Base-by-base conservation (phyloP, 2,888 invertebrate species). In the Sisyra nigra region DNA sequence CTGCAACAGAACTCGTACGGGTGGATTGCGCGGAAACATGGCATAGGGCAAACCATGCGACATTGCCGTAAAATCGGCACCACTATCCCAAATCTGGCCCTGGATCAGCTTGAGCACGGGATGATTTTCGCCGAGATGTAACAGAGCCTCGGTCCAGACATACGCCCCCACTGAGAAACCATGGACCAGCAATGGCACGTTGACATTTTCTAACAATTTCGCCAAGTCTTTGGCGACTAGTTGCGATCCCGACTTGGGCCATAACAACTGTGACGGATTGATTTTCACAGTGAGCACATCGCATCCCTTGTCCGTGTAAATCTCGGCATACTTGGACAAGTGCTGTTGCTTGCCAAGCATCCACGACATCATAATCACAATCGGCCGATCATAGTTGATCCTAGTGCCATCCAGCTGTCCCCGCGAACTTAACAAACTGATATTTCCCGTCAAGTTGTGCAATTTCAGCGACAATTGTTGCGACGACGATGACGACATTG, bases 361-460 rank as follows among this genome's bases (percentile, higher is more conserved):
- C 74, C 74, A 74, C 17, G 67, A 63, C 7, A 72, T 58, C 32
- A 74, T 53, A 11, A 74, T 54, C 10, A 69, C 60, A n/a, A 74
- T 50, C 1, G 71, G 71, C 19, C 34, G 33, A 30, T 41, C 18
- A 11, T 37, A n/a, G 18, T 37, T 37, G n/a, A 55, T 47, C 55
- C 84, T 83, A 5, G 62, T 65, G 2, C 69, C 63, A 3, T 82
- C 60, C 3, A 74, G 71, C 1, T 85, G 85, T 19, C 85, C 67
- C 7, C 85, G 72, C 48, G 85, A 67, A 54, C 84, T 84, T 52
- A 84, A 85, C 0, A 86, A 85, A 41, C 85, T 60, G 44, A 86
- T 85, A 52, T 82, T 83, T 2, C 83, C 85, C 55, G 76, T 81
- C 33, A 85, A 60, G 57, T 84, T 83, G 65, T 83, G 81, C 29